phyloP scores from a whole-genome alignment of 2,113 vertebrate species.

The Chloropsis hardwickii region DNA sequence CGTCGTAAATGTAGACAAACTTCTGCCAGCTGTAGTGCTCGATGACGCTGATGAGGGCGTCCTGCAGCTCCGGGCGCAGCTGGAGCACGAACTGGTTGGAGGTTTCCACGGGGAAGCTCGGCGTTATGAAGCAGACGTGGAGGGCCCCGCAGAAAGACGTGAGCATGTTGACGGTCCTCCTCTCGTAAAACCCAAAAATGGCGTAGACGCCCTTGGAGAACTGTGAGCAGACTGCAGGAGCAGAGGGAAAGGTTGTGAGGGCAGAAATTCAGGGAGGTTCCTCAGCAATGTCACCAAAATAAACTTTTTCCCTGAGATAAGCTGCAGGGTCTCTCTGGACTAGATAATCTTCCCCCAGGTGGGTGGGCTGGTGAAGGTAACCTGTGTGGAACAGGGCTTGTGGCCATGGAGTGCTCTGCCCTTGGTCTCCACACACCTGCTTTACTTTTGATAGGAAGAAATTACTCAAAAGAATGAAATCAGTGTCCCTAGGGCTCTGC shows the following conservation, averaged over 20 bases:
- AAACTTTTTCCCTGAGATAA: background rate
- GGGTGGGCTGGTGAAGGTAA: background rate
- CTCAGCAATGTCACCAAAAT: background rate
- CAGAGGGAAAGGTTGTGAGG: background rate
- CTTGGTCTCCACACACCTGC: background rate
- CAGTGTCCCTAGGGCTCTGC: background rate
- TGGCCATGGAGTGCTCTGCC: background rate
- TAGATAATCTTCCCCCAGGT: accelerated
- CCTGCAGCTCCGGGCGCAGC: conserved; percentile 94
- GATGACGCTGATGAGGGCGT: conserved; percentile 92
- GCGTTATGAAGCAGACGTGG: conserved; percentile 96
- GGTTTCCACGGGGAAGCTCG: conserved; percentile 94
- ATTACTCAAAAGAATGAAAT: background rate
- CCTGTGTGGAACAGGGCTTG: background rate
- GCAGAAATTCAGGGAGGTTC: background rate
- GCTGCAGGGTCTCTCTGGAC: background rate
- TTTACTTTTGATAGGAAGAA: background rate
- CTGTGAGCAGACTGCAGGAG: conserved; percentile 90
- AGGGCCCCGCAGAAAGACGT: conserved; percentile 98
- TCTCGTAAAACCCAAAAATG: conserved; percentile 98
- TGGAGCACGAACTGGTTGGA: conserved; percentile 99
- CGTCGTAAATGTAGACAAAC: conserved; percentile 98
- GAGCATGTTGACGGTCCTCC: conserved; percentile 97
- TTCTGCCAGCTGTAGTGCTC: conserved; percentile 96
- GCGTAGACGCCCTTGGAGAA: conserved; percentile 98